Evolutionary conservation across 1,140 invertebrate genomes (phyloP).

Genomic region (Zaprionus inermis): DNA sequence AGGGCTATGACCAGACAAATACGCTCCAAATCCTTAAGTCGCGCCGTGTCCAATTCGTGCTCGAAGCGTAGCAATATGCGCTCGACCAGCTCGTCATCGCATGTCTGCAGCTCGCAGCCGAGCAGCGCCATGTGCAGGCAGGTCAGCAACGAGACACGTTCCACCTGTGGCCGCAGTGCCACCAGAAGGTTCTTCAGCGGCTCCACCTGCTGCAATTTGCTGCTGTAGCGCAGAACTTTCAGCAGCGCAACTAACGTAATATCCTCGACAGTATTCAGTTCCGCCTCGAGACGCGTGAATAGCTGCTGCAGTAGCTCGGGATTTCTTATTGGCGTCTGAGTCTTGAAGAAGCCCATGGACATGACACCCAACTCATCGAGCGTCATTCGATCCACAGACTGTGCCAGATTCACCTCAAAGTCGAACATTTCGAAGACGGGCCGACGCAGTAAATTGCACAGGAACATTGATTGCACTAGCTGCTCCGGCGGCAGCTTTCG

Average conservation of each 20-base stretch:
- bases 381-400: conserved; percentile 84
- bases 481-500: conserved; percentile 84
- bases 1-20: conserved; percentile 85
- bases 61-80: conserved; percentile 82
- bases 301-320: conserved; percentile 83
- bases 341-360: conserved; percentile 87
- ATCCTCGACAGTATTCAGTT: conserved; percentile 84
- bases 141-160: conserved; percentile 82
- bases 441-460: conserved; percentile 84
- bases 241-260: conserved; percentile 85
- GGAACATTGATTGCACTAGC: conserved; percentile 86
- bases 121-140: conserved; percentile 86
- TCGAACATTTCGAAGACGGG: conserved; percentile 85
- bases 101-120: conserved; percentile 84
- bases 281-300: conserved; percentile 74
- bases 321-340: conserved; percentile 85
- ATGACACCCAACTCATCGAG: conserved; percentile 86
- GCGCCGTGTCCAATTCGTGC: conserved; percentile 66
- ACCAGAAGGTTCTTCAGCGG: conserved; percentile 73
- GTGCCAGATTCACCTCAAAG: conserved; percentile 85
- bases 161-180: conserved; percentile 78
- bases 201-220: conserved; percentile 60
- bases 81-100: conserved; percentile 78
- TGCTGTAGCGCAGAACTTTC: conserved; percentile 85
- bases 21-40: conserved; percentile 88